Conservation (phyloP, 2,888 invertebrate species). For the Drosophila trichaetosa region DNA sequence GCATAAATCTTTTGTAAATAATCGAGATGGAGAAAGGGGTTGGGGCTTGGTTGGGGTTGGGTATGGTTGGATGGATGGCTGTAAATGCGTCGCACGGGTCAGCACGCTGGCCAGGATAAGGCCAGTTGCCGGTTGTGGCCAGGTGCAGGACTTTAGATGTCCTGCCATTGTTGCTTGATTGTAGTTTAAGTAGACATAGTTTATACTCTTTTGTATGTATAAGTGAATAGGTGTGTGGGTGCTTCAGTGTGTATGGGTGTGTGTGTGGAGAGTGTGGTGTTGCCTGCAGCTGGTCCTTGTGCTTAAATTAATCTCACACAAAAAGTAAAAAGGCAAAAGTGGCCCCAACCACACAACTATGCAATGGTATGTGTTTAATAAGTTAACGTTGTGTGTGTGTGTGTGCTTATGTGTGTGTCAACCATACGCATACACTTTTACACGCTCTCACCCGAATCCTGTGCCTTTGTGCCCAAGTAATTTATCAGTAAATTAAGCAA, state of each 20-base stretch:
- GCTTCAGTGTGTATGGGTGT: background rate
- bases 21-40: conserved; percentile 31
- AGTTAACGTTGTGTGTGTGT: conserved; percentile 28
- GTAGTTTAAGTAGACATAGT: conserved; percentile 67
- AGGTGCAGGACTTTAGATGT: conserved; percentile 45
- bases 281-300: conserved; percentile 33
- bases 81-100: conserved; percentile 35
- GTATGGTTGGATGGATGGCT: conserved; percentile 14
- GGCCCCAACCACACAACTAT: conserved; percentile 24
- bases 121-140: conserved; percentile 37
- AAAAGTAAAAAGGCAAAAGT: conserved; percentile 70
- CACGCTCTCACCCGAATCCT: background rate
- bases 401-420: conserved; percentile 36
- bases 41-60: background rate
- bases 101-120: conserved; percentile 35
- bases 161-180: conserved; percentile 32
- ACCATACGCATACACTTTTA: background rate
- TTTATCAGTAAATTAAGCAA: conserved; percentile 84
- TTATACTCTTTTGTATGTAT: conserved; percentile 50
- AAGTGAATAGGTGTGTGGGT: conserved; percentile 15
- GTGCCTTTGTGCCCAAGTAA: conserved; percentile 61
- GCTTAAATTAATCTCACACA: conserved; percentile 74
- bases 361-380: conserved; percentile 49
- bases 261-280: background rate
- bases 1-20: conserved; percentile 79